Percentiles rank a stretch among this genome's conserved stretches.
Evolutionary conservation across 2,797 vertebrate species (phyloP).

Genomic region (Otolemur crassicaudatus): DNA sequence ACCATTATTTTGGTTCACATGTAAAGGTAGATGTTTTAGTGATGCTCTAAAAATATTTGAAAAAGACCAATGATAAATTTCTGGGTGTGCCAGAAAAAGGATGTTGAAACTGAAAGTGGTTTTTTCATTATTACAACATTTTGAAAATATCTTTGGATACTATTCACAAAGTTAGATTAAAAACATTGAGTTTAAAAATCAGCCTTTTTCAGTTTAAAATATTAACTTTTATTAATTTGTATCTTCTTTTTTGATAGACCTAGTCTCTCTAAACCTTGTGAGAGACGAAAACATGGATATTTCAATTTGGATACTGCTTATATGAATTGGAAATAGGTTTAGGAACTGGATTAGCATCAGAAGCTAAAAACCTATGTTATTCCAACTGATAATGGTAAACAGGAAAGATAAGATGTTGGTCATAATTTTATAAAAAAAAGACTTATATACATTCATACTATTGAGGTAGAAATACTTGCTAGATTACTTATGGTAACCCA

Average conservation of each 20-base stretch:
- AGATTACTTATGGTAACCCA: background rate
- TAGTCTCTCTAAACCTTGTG: background rate
- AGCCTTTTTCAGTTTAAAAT: background rate
- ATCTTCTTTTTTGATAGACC: background rate
- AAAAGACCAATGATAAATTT: background rate
- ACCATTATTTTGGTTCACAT: background rate
- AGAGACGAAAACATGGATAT: background rate
- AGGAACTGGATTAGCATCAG: background rate
- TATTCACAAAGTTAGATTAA: background rate
- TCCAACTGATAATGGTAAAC: conserved; percentile 21
- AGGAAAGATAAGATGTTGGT: background rate
- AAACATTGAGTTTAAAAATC: conserved; percentile 34
- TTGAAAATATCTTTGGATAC: background rate
- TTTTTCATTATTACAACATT: conserved; percentile 12
- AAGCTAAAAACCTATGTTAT: background rate
- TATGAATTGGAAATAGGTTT: background rate
- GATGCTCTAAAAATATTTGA: background rate
- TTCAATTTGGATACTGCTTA: background rate
- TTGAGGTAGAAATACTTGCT: conserved; percentile 25
- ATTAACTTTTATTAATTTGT: background rate
- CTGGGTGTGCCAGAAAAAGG: background rate
- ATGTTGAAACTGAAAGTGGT: background rate
- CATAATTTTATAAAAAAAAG: background rate
- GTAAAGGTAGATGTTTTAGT: background rate
- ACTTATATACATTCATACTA: background rate